Base-by-base conservation (phyloP, 2,113 vertebrate species). In the Rhabdomys dilectus region DNA sequence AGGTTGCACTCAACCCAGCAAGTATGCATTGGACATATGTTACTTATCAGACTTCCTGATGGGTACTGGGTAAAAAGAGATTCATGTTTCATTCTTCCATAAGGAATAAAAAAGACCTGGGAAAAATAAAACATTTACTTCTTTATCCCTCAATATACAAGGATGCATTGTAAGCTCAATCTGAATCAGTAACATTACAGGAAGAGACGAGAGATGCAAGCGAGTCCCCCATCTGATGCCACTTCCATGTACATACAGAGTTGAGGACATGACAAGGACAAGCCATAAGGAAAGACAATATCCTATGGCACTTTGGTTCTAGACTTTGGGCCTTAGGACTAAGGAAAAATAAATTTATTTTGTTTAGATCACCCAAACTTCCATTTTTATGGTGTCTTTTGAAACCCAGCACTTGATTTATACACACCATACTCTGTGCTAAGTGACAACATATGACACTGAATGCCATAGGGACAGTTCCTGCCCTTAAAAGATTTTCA, bases 281-380 rank as follows among this genome's bases (percentile, higher is more conserved):
- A 78, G 7, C 2, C 82, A 88, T 42, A 4, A 53, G 64, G 56
- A 21, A 15, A 86, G 31, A 15, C 5, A 36, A 88, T 3, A 15
- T 2, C 1, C 39, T 51, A 22, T 0, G 3, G 5, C 3, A 66
- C 29, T 29, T 73, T 72, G 31, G 73, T 68, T 31, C 81, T 96
- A 53, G 12, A 53, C 13, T 92, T 72, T 3, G 12, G 34, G 48
- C 36, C 22, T 88, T 42, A 85, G 58, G 90, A 42, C 39, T 72
- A 29, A 19, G 75, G 91, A 36, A 94, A 96, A 94, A 56, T 58
- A 70, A 26, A 80, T 58, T 88, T 34, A 29, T 72, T 39, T 60
- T 80, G 12, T 80, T 72, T 78, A 73, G 58, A 0, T 3, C 26
- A 62, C 64, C 36, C 34, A 70, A 22, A 7, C 11, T 72, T 42